A percentile compares a stretch with the other conserved stretches of the same genome.
These are phyloP conservation scores for Ochlodes sylvanus DNA, from an alignment of 2,888 invertebrate genomes.

Conservation along the genomic window DNA sequence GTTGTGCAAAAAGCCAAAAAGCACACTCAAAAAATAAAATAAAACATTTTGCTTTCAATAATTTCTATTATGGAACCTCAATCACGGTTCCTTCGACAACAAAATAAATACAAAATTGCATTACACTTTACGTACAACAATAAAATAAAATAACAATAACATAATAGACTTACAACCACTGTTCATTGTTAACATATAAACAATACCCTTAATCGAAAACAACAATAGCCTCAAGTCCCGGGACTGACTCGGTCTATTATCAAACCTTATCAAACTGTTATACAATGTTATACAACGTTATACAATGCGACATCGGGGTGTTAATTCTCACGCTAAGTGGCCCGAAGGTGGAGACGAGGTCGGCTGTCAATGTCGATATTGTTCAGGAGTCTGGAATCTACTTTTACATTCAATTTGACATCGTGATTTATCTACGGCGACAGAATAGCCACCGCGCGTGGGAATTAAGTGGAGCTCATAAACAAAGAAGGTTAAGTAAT, in stretches of 20 bases:
- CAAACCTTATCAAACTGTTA: slow-evolving; percentile 36
- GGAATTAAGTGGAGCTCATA: background rate
- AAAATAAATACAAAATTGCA: background rate
- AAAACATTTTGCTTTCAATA: too few species aligned
- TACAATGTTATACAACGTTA: slow-evolving; percentile 35
- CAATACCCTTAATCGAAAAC: slow-evolving; percentile 11
- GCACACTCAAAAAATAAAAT: too few species aligned
- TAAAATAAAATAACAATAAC: background rate
- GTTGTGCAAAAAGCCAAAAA: too few species aligned
- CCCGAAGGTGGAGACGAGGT: slow-evolving; percentile 24
- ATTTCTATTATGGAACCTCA: too few species aligned
- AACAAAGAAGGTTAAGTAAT: background rate
- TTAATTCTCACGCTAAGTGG: slow-evolving; percentile 31
- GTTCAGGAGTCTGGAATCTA: slow-evolving; percentile 20
- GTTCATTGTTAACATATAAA: slow-evolving; percentile 4
- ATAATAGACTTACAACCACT: background rate
- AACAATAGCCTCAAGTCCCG: slow-evolving; percentile 14
- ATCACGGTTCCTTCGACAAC: too few species aligned
- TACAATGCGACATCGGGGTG: slow-evolving; percentile 7
- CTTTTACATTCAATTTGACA: slow-evolving; percentile 15
- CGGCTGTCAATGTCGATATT: slow-evolving; percentile 39
- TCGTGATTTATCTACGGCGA: background rate
- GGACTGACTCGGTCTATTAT: slow-evolving; percentile 14
- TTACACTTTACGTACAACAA: background rate
- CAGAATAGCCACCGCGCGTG: background rate